phyloP scores from a whole-genome alignment of 2,797 vertebrate species.

The Urocyon cinereoargenteus region DNA sequence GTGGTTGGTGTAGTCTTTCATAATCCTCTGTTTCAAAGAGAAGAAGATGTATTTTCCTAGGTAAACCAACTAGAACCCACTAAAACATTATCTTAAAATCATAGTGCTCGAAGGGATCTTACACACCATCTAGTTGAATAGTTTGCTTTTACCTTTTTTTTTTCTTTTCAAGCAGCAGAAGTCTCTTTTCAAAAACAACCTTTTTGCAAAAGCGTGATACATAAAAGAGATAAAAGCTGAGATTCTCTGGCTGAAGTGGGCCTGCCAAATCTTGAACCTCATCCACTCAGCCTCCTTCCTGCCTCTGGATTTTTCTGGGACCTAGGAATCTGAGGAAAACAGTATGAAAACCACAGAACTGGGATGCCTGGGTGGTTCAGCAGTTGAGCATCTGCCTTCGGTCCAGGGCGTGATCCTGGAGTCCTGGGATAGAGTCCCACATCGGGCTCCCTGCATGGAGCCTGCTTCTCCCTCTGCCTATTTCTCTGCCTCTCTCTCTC shows the following conservation, averaged over 20 bases:
- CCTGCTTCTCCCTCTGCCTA: no score
- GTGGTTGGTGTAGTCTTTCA: slow-evolving; percentile 31
- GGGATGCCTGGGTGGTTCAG: no score
- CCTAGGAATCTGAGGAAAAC: not conserved
- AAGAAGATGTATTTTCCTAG: slow-evolving; percentile 36
- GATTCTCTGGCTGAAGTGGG: not conserved
- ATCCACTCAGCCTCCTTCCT: not conserved
- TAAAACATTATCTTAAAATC: slow-evolving; percentile 21
- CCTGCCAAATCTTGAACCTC: not conserved
- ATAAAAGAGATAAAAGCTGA: not conserved
- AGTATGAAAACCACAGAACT: not conserved
- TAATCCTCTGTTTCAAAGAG: slow-evolving; percentile 45
- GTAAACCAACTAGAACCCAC: not conserved
- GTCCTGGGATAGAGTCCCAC: no score
- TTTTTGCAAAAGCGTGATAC: not conserved
- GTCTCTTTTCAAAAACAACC: slow-evolving; percentile 39
- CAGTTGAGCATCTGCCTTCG: no score
- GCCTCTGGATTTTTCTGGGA: not conserved
- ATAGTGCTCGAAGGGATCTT: not conserved
- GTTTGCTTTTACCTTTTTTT: not conserved
- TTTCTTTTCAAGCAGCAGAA: not conserved
- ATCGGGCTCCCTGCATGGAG: no score
- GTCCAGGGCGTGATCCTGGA: no score
- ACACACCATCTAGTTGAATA: not conserved
- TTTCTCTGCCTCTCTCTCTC: no score